A percentile compares a stretch with the other conserved stretches of the same genome.
These are phyloP conservation scores for Actinia tenebrosa DNA, from an alignment of 64 coral and sea anemone species.

Conservation along the genomic window DNA sequence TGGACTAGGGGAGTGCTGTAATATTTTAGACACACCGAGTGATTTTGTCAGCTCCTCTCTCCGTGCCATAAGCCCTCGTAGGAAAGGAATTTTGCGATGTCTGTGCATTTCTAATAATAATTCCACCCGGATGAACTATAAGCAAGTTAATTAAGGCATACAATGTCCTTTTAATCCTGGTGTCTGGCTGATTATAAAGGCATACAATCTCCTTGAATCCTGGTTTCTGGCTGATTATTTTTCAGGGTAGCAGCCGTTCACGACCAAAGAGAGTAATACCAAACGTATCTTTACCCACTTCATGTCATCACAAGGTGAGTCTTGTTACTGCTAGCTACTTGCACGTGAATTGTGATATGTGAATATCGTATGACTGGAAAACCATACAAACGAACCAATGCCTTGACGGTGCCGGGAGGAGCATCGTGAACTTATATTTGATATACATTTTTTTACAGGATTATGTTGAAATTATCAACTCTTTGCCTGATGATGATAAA, in stretches of 20 bases:
- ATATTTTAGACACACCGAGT: too few species aligned
- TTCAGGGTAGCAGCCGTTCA: constrained; percentile 74
- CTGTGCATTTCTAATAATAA: too few species aligned
- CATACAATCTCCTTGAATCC: too few species aligned
- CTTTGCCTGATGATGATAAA: constrained; percentile 90
- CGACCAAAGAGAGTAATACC: constrained; percentile 92
- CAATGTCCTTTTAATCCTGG: too few species aligned
- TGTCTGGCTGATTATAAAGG: background rate
- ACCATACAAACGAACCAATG: background rate
- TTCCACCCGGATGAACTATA: too few species aligned
- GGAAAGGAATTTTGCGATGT: too few species aligned
- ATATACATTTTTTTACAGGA: constrained; percentile 40
- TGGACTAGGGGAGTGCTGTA: too few species aligned
- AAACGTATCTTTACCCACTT: constrained; percentile 80
- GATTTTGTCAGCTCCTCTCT: background rate
- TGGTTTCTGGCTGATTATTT: background rate
- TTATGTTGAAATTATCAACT: constrained; percentile 79
- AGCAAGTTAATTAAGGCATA: too few species aligned
- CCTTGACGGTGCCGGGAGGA: background rate
- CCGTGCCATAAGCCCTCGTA: too few species aligned
- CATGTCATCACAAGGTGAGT: constrained; percentile 85
- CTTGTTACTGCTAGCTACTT: background rate
- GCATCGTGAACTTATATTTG: background rate
- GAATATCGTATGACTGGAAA: too few species aligned
- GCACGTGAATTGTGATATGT: background rate